phyloP scores from a whole-genome alignment of 2,113 vertebrate genomes.

The Polypterus bichir region DNA sequence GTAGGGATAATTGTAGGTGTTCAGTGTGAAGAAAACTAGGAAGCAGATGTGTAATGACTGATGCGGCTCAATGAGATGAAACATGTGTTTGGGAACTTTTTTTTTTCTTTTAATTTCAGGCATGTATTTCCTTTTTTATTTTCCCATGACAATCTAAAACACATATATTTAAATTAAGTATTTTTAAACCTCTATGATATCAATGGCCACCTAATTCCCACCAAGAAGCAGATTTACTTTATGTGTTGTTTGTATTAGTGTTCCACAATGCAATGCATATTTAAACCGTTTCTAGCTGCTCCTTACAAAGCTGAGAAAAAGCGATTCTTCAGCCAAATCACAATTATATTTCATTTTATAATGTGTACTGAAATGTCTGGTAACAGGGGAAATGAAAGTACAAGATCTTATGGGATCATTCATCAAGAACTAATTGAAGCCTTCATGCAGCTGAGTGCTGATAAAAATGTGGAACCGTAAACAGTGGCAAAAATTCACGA shows the following conservation, averaged over 20 bases:
- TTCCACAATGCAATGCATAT: too few relatives aligned
- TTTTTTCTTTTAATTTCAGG: too few relatives aligned
- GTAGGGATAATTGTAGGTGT: slow-evolving; percentile 51
- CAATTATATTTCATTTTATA: slow-evolving; percentile 74
- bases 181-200: too few relatives aligned
- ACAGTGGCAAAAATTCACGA: slow-evolving; percentile 70
- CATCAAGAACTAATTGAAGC: slow-evolving; percentile 99
- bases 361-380: slow-evolving; percentile 78
- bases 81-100: too few relatives aligned
- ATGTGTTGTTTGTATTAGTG: too few relatives aligned
- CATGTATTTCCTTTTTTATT: too few relatives aligned
- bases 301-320: too few relatives aligned
- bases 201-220: too few relatives aligned
- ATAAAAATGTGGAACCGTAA: slow-evolving; percentile 81
- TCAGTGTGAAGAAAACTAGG: slow-evolving; percentile 44
- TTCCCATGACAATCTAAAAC: too few relatives aligned
- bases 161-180: too few relatives aligned
- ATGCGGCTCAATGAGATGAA: background rate
- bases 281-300: too few relatives aligned
- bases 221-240: too few relatives aligned
- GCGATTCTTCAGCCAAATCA: slow-evolving; percentile 48
- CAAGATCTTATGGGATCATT: slow-evolving; percentile 90
- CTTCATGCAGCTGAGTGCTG: slow-evolving; percentile 86
- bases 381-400: slow-evolving; percentile 86
- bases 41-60: slow-evolving; percentile 30